These are phyloP conservation scores for Cephonodes hylas DNA, from an alignment of 2,888 invertebrate genomes.

Conservation along the genomic window DNA sequence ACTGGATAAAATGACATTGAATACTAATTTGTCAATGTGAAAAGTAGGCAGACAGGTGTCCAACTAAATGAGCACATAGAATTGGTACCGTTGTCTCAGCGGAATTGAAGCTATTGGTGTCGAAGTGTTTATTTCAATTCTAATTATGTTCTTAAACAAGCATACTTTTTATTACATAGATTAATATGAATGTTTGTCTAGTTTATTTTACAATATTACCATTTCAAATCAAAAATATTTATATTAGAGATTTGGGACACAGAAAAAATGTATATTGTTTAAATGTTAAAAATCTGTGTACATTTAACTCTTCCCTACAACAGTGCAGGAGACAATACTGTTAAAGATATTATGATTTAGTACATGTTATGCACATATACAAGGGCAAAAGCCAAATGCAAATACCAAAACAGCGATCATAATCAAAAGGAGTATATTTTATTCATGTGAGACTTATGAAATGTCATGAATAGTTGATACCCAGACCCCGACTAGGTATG, in stretches of 20 bases:
- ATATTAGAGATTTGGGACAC: too few relatives aligned
- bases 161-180: neutral
- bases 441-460: neutral
- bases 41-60: slow-evolving; percentile 16
- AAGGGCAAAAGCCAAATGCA: too few relatives aligned
- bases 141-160: neutral
- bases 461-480: neutral
- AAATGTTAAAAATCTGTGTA: too few relatives aligned
- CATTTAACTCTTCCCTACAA: too few relatives aligned
- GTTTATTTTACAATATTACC: too few relatives aligned
- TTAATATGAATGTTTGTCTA: too few relatives aligned
- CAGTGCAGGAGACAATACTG: too few relatives aligned
- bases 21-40: slow-evolving; percentile 8
- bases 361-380: too few relatives aligned
- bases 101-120: slow-evolving; percentile 21
- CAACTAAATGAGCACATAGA: slow-evolving; percentile 8
- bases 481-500: neutral
- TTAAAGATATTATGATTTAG: too few relatives aligned
- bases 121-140: neutral
- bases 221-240: too few relatives aligned
- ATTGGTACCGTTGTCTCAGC: slow-evolving; percentile 22
- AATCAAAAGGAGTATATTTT: neutral
- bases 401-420: neutral
- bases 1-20: slow-evolving; percentile 9
- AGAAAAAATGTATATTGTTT: too few relatives aligned